Evolutionary conservation across 1,140 invertebrate genomes (phyloP), one percentile per base, ranked within the genome.

Genomic region (Drosophila biarmipes): DNA sequence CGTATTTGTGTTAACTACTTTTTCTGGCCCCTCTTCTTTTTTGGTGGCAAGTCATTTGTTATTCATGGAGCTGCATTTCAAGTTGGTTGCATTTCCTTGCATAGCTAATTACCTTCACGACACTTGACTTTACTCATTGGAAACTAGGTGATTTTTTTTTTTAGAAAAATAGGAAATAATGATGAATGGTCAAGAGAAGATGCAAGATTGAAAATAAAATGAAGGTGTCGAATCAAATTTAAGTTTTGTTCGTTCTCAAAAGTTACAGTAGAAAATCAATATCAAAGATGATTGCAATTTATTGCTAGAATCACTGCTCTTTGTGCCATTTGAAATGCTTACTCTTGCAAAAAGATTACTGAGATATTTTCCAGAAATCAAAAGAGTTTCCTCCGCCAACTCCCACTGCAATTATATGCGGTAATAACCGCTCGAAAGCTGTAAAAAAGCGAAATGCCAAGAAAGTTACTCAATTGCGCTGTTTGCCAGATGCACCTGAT

Each of bases 1-100:
- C 66, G 63, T 48, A 68, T 73, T 68, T 68, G 53, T 73, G 67
- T 76, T 78, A 78, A 78, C 67, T 81, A 56, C 66, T 51, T 69
- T 62, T 55, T 63, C 52, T 57, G 40, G 51, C 34, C 34, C 19
- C 40, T 15, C 11, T 7, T 37, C n/a, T 37, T 37, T 8, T 27
- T n/a, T 27, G 51, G 46, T 69, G 66, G 63, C 15, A 48, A 61
- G 34, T 62, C 79, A 81, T 82, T 82, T 78, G 62, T 82, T 51
- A 82, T 68, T 76, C 46, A 53, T 57, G 57, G 57, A 69, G 34
- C 45, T 80, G 77, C 69, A 79, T 57, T 73, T 56, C 55, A 38
- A 56, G 42, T 31, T 69, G 58, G 49, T 51, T 79, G 76, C 78
- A 77, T 55, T 54, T 48, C 35, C 62, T 17, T 77, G 78, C 79